Conservation (phyloP, 2,113 vertebrate genomes). For the Herpailurus yagouaroundi region DNA sequence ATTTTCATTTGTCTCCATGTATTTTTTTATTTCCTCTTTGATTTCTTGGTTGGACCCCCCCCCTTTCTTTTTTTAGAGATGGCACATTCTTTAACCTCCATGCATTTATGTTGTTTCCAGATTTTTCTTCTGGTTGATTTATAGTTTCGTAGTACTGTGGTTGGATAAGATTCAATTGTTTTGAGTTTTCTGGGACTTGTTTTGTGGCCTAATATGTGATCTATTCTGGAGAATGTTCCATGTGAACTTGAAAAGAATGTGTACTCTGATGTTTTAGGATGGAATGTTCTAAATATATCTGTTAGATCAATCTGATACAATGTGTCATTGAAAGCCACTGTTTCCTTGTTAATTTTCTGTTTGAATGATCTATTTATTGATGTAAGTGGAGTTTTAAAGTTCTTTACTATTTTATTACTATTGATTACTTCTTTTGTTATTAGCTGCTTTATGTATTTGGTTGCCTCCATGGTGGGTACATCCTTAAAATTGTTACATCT, state of each 20-base stretch:
- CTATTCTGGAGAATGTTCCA: too few species aligned
- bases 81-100: background rate
- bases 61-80: background rate
- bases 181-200: too few species aligned
- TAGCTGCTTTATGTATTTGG: background rate
- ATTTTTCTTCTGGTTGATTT: background rate
- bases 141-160: background rate
- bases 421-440: background rate
- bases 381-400: background rate
- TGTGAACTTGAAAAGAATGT: too few species aligned
- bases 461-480: background rate
- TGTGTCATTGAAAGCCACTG: background rate
- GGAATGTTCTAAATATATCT: too few species aligned
- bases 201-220: too few species aligned
- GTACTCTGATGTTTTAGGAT: too few species aligned
- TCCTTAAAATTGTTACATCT: background rate
- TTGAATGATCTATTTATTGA: background rate
- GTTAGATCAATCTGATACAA: background rate
- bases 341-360: background rate
- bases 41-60: background rate
- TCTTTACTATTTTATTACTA: background rate
- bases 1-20: background rate
- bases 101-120: background rate
- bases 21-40: background rate
- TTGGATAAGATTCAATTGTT: background rate